Conservation (phyloP, 2,797 vertebrate genomes). For the Enteromius trimaculatus region DNA sequence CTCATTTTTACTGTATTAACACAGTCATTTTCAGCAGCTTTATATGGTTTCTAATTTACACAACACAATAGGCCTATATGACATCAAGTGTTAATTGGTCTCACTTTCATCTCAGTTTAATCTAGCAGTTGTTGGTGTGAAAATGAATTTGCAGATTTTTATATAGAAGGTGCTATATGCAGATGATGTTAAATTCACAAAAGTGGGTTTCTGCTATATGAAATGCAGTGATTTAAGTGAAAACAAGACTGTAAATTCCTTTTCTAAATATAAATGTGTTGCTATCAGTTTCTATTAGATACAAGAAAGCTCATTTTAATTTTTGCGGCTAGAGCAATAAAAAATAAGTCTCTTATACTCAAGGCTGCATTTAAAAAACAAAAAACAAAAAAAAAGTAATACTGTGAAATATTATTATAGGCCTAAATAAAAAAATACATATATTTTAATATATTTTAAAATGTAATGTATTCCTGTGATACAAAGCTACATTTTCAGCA, state of each 20-base stretch:
- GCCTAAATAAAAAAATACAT: too few relatives aligned
- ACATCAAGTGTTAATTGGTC: slow-evolving; percentile 44
- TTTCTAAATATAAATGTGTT: neutral
- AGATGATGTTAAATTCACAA: slow-evolving; percentile 37
- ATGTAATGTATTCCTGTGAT: neutral
- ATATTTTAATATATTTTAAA: neutral
- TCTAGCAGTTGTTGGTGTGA: slow-evolving; percentile 12
- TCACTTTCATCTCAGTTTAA: slow-evolving; percentile 21
- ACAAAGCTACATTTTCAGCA: neutral
- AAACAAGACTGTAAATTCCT: neutral
- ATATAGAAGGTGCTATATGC: slow-evolving; percentile 19
- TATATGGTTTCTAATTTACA: slow-evolving; percentile 35
- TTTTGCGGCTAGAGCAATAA: slow-evolving; percentile 3
- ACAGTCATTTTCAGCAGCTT: slow-evolving; percentile 7
- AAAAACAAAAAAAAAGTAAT: neutral
- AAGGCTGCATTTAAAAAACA: neutral
- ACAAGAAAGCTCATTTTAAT: neutral
- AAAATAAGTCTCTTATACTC: neutral
- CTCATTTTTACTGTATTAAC: neutral
- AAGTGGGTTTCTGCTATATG: slow-evolving; percentile 19
- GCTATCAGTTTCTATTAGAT: neutral
- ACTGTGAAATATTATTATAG: neutral
- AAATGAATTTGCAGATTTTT: slow-evolving; percentile 38
- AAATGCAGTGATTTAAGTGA: slow-evolving; percentile 33
- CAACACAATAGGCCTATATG: slow-evolving; percentile 8